These are phyloP conservation scores for Condylura cristata DNA, from an alignment of 2,113 vertebrate genomes.

Conservation along the genomic window DNA sequence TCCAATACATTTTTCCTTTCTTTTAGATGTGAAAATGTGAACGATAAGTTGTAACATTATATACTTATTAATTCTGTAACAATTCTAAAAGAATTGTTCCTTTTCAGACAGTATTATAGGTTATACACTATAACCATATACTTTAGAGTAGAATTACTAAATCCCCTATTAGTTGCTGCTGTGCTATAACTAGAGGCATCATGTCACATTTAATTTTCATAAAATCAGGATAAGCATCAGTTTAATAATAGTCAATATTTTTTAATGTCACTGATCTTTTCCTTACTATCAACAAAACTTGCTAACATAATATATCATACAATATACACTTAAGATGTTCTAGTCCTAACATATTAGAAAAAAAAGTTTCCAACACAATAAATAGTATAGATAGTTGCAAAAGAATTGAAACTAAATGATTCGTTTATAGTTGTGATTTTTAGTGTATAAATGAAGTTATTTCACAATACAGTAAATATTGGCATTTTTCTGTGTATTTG, in stretches of 20 bases:
- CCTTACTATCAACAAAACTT: background rate
- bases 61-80: slow-evolving; percentile 10
- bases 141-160: slow-evolving; percentile 13
- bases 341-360: background rate
- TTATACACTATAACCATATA: background rate
- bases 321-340: background rate
- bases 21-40: background rate
- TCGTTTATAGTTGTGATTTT: background rate
- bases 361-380: background rate
- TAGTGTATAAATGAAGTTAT: slow-evolving; percentile 22
- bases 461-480: background rate
- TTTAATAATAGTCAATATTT: background rate
- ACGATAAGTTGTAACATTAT: background rate
- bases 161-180: background rate
- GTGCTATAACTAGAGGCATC: background rate
- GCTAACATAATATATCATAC: background rate
- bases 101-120: background rate
- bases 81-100: no score
- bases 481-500: background rate
- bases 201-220: background rate
- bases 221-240: background rate
- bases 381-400: background rate
- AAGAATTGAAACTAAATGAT: background rate
- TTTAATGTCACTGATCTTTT: background rate
- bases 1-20: background rate